phyloP scores from a whole-genome alignment of 2,113 vertebrate species.

The Strix uralensis region DNA sequence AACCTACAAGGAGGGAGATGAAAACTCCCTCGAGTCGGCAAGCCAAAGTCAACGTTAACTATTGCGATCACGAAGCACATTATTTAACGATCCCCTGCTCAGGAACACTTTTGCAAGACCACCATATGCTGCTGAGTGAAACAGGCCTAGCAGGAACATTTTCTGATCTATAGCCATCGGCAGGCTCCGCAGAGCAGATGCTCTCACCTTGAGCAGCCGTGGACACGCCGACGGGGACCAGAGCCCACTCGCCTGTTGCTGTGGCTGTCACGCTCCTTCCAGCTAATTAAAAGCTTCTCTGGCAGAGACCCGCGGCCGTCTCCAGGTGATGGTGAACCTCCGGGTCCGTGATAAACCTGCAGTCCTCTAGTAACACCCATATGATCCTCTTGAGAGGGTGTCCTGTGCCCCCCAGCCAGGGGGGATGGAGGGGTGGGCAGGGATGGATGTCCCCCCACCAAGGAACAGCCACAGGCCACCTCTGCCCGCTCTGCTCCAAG shows the following conservation, averaged over 20 bases:
- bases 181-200: rapidly evolving
- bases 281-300: not conserved
- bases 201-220: not conserved
- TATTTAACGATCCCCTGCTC: not conserved
- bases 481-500: not conserved
- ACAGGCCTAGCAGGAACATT: not conserved
- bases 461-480: rapidly evolving
- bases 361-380: rapidly evolving
- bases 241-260: rapidly evolving
- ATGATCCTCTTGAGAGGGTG: rapidly evolving
- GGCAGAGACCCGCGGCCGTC: rapidly evolving
- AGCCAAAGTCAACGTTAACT: rapidly evolving
- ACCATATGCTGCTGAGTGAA: not conserved
- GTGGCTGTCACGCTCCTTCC: too few species aligned
- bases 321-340: rapidly evolving
- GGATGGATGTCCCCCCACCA: not conserved
- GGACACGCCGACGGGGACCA: rapidly evolving
- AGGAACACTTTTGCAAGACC: not conserved
- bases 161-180: not conserved
- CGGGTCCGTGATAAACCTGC: rapidly evolving
- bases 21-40: not conserved
- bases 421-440: not conserved
- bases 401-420: rapidly evolving
- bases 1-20: not conserved
- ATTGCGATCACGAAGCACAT: rapidly evolving